Evolutionary conservation across 2,888 invertebrate species (phyloP), one percentile per base, ranked within the genome.

Genomic region (Eupithecia dodoneata): DNA sequence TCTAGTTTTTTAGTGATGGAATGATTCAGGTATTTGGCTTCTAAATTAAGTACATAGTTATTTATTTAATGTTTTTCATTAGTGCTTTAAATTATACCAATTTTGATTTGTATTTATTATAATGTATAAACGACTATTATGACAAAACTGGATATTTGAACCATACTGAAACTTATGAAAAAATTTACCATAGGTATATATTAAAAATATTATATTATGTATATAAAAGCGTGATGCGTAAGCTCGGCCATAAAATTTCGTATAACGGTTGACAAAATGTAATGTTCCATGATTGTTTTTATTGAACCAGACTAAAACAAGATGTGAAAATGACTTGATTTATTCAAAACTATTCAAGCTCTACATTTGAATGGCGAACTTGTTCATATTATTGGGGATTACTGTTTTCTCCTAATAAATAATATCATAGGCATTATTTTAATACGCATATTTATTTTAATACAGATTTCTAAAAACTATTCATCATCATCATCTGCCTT

Each of bases 391-490:
- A 73, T 9, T 79, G 76, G 79, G 81, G 78, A 72, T 72, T 77
- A 79, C 55, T 70, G 78, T 83, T 84, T 86, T 84, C 81, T 83
- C 81, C 80, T 82, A 81, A 80, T 84, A 84, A 81, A 76, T 80
- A 7, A n/a, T n/a, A 55, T 55, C 1, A 30, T 63, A 30, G 63
- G 12, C 12, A 63, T 30, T 63, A 63, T 30, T 30, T 63, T 30
- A 30, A 63, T 63, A 63, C 2, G 12, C 63, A 18, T 0, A 18
- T 59, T 55, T 55, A n/a, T 55, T n/a, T 59, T 18, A 18, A 49
- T n/a, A 9, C 9, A 59, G 18, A 59, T 59, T 59, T 59, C 18
- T 9, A 18, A 59, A 59, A 18, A 52, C n/a, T 2, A 6, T 1
- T 30, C 30, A 30, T 30, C 30, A 30, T 30, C 30, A 30, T 30